Conservation (phyloP, 2,888 invertebrate species). For the Drosophila greeni region DNA sequence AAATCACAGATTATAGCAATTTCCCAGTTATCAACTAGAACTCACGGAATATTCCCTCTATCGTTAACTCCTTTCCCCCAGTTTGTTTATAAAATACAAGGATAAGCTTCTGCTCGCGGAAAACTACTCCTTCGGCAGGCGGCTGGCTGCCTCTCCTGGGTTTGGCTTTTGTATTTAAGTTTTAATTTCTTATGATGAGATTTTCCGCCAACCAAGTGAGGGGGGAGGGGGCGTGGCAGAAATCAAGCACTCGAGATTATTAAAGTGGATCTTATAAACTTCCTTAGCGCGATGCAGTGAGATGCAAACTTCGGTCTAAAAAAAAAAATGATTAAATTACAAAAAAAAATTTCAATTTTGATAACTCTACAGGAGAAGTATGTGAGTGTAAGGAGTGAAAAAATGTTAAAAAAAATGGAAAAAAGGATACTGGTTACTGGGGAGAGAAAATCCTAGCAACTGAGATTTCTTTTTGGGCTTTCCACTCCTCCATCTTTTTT, state of each 20-base stretch:
- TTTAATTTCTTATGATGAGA: constrained; percentile 70
- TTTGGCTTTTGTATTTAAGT: constrained; percentile 60
- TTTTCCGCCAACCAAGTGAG: constrained; percentile 41
- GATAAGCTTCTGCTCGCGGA: constrained; percentile 1
- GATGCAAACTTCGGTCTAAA: constrained; percentile 55
- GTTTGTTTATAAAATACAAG: constrained; percentile 20
- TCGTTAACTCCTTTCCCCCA: not conserved
- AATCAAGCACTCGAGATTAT: constrained; percentile 72
- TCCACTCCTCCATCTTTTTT: not conserved
- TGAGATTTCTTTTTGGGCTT: constrained; percentile 53
- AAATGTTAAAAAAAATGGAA: not conserved
- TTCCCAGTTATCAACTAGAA: not conserved
- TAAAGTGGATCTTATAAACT: constrained; percentile 71
- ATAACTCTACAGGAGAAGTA: constrained; percentile 56
- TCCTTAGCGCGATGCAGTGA: constrained; percentile 41
- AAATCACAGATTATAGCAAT: not conserved
- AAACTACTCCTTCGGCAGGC: constrained; percentile 5
- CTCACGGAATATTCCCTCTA: not conserved
- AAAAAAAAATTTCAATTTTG: constrained; percentile 73
- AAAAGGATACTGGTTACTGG: constrained; percentile 1
- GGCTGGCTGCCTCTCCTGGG: constrained; percentile 14
- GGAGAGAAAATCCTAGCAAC: constrained; percentile 22
- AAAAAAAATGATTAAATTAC: constrained; percentile 36
- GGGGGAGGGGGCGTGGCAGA: constrained; percentile 27
- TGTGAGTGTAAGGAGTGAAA: not conserved